These are phyloP conservation scores for Heloderma charlesbogerti DNA, from an alignment of 2,113 vertebrate genomes.

Conservation along the genomic window DNA sequence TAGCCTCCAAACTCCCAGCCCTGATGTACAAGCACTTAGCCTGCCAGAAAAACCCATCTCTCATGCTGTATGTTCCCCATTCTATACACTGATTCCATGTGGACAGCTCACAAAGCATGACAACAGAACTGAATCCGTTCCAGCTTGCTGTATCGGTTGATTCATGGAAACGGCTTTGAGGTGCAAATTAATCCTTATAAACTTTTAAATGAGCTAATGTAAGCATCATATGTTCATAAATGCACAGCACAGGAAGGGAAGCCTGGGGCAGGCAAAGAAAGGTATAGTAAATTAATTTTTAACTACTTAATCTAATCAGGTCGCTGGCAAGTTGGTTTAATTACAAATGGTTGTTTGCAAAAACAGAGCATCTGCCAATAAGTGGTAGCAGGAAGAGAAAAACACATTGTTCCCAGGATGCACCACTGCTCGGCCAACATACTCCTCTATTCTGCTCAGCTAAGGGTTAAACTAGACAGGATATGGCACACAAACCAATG, in stretches of 20 bases:
- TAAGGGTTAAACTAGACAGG: not conserved
- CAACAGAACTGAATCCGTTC: not conserved
- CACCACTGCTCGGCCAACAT: not conserved
- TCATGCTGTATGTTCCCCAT: not conserved
- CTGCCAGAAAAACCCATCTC: fast-evolving
- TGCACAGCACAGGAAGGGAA: constrained; percentile 49
- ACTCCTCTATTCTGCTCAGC: not conserved
- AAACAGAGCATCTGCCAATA: constrained; percentile 27
- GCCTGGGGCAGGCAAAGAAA: constrained; percentile 1
- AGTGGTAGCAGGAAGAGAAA: not conserved
- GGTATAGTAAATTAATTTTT: constrained; percentile 62
- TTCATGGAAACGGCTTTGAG: constrained; percentile 55
- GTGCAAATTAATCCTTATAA: constrained; percentile 67
- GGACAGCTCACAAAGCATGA: not conserved
- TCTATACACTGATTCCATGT: fast-evolving
- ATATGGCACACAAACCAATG: not conserved
- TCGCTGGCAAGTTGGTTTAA: constrained; percentile 66
- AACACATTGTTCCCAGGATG: not conserved
- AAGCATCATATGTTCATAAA: constrained; percentile 69
- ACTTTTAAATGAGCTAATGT: constrained; percentile 66
- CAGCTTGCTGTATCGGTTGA: not conserved
- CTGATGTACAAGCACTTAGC: no score
- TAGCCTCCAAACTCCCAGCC: no score
- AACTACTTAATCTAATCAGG: constrained; percentile 63
- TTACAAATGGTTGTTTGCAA: constrained; percentile 50